Conservation (phyloP, 2,113 vertebrate species). For the Mus pahari region DNA sequence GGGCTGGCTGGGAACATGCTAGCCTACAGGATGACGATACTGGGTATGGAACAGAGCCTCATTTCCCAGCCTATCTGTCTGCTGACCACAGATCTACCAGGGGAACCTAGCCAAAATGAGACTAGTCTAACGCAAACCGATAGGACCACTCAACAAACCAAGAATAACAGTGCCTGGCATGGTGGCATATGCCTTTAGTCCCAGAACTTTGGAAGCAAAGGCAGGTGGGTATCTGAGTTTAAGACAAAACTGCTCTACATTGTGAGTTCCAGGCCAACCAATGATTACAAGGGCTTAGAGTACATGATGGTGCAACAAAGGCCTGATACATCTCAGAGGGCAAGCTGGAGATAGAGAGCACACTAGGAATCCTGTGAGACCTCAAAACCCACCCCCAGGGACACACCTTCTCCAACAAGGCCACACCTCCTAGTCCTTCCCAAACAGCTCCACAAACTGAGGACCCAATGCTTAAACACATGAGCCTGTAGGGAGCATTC, state of each 20-base stretch:
- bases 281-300: not conserved
- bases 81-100: not conserved
- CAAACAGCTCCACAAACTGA: not conserved
- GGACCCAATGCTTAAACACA: not conserved
- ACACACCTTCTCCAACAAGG: not conserved
- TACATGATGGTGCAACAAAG: not conserved
- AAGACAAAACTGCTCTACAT: not conserved
- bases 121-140: constrained; percentile 9
- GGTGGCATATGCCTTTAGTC: not conserved
- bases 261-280: not conserved
- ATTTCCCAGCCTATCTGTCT: not conserved
- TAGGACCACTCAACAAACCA: not conserved
- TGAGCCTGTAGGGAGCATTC: not conserved
- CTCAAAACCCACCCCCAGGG: not conserved
- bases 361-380: not conserved
- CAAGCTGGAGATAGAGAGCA: not conserved
- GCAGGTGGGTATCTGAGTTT: not conserved
- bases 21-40: not conserved
- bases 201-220: not conserved
- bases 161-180: not conserved
- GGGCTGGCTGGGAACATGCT: constrained; percentile 25
- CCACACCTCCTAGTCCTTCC: not conserved
- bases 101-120: not conserved
- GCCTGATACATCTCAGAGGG: not conserved
- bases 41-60: not conserved